A percentile compares a stretch with the other conserved stretches of the same genome.
Conservation (phyloP, 2,113 vertebrate genomes). For the Cyphomyrus discorhynchus region DNA sequence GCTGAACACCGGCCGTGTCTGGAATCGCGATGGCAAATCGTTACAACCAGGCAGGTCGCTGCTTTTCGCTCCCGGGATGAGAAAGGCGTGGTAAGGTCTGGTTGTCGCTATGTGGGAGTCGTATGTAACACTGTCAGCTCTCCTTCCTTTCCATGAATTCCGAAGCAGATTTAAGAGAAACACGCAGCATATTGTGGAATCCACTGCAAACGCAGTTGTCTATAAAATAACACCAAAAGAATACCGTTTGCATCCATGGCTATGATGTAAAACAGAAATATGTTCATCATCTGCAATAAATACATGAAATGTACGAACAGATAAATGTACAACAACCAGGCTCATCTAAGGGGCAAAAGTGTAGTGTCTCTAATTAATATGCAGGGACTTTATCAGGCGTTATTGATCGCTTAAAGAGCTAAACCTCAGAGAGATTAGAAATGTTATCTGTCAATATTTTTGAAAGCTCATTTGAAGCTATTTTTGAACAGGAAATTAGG, state of each 20-base stretch:
- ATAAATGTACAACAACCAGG: not conserved
- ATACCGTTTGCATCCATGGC: not conserved
- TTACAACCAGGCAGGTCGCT: not conserved
- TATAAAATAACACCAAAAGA: not conserved
- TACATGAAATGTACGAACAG: not conserved
- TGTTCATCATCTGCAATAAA: not conserved
- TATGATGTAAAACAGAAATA: not conserved
- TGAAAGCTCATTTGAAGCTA: not conserved
- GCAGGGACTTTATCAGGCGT: not conserved
- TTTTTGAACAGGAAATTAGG: not conserved
- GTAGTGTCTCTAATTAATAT: constrained; percentile 25
- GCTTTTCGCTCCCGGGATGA: not conserved
- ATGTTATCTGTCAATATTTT: not conserved
- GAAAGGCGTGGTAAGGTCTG: not conserved
- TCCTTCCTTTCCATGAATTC: not conserved
- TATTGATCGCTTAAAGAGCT: not conserved
- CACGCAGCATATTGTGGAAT: not conserved
- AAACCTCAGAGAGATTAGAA: constrained; percentile 7
- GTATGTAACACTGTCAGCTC: not conserved
- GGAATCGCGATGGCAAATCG: not conserved
- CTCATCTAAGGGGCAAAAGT: not conserved
- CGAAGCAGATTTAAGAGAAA: not conserved
- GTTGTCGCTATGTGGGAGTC: not conserved
- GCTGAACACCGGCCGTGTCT: not conserved
- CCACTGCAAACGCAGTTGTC: not conserved